Evolutionary conservation across 53 echinoderm and acorn worm genomes (phyloP).

Genomic region (Antedon mediterranea): DNA sequence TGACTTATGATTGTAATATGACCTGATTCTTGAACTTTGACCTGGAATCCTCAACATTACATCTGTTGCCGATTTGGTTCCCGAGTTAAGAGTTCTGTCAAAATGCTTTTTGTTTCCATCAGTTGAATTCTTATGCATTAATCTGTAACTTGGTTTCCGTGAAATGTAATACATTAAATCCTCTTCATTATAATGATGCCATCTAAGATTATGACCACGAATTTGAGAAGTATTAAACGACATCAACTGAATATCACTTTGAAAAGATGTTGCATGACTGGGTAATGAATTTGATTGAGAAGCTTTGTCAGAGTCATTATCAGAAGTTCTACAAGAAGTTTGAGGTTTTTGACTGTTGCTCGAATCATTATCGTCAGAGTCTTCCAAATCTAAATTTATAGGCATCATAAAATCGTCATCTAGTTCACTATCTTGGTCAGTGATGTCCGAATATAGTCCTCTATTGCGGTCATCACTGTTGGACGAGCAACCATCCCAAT

Average conservation of each 20-base stretch:
- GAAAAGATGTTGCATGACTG: background rate
- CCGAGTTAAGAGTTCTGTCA: too few species aligned
- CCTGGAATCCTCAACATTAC: background rate
- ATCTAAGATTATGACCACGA: background rate
- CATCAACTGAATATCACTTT: background rate
- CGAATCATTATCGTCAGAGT: background rate
- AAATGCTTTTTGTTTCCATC: background rate
- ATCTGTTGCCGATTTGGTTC: background rate
- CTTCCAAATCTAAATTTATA: background rate
- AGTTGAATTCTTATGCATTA: background rate
- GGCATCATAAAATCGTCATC: background rate
- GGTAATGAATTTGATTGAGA: background rate
- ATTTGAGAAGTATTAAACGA: background rate
- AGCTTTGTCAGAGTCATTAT: background rate
- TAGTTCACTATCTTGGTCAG: background rate
- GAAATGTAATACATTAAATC: background rate
- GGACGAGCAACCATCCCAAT: too few species aligned
- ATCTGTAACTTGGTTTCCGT: background rate
- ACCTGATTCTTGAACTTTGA: background rate
- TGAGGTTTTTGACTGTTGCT: too few species aligned
- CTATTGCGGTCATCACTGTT: background rate
- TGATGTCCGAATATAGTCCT: background rate
- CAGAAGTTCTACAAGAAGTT: too few species aligned
- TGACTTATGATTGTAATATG: background rate
- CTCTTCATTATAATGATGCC: background rate